Conservation (phyloP, 2,888 invertebrate genomes). For the Polia nebulosa region DNA sequence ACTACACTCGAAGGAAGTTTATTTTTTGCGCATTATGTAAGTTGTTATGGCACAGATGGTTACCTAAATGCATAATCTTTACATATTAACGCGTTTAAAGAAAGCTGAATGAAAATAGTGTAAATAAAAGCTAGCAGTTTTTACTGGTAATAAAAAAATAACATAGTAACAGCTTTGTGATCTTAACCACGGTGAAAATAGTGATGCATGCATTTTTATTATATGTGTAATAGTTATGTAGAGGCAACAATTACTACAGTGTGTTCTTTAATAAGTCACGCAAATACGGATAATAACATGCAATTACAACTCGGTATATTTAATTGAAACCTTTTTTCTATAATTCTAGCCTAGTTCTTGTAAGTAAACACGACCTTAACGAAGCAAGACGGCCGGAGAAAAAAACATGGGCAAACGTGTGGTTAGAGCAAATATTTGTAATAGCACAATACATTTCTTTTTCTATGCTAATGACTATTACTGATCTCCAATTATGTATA, state of each 20-base stretch:
- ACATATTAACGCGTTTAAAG: conserved; percentile 20
- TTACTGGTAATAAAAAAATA: conserved; percentile 7
- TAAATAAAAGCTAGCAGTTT: not conserved
- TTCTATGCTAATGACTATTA: conserved; percentile 57
- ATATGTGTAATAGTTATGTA: conserved; percentile 11
- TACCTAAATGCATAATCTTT: conserved; percentile 44
- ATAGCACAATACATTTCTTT: conserved; percentile 48
- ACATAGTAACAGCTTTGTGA: conserved; percentile 17
- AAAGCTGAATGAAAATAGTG: conserved; percentile 18
- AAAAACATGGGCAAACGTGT: not conserved
- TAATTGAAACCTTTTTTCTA: conserved; percentile 35
- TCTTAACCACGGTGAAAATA: conserved; percentile 25
- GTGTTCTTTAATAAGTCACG: conserved; percentile 24
- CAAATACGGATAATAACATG: conserved; percentile 41
- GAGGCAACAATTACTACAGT: not conserved
- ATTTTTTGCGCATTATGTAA: conserved; percentile 44
- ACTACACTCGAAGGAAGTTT: conserved; percentile 25
- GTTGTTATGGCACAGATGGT: conserved; percentile 26
- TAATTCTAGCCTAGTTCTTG: conserved; percentile 12
- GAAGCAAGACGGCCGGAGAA: conserved; percentile 30
- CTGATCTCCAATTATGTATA: conserved; percentile 62
- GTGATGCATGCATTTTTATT: conserved; percentile 26
- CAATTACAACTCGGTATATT: conserved; percentile 22
- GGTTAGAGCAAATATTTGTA: conserved; percentile 30
- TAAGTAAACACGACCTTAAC: conserved; percentile 25